Percentiles rank a stretch among this genome's conserved stretches.
phyloP scores from a whole-genome alignment of 2,888 invertebrate species.

The Lepas anatifera region DNA sequence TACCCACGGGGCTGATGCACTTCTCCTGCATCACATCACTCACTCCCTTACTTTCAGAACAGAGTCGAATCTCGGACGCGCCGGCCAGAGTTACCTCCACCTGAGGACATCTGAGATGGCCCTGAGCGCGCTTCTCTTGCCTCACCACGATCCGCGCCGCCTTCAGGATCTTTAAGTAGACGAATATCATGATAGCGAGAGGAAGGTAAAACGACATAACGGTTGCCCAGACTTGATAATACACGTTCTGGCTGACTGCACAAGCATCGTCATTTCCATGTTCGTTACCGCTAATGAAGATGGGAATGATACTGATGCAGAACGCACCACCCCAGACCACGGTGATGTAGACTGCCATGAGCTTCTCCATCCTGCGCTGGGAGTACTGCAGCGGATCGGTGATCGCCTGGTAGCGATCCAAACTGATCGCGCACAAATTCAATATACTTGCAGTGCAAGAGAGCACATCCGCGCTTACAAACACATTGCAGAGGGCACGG shows the following conservation, averaged over 20 bases:
- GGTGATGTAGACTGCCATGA: slow-evolving; percentile 74
- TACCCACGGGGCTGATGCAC: neutral
- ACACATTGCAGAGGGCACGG: slow-evolving; percentile 88
- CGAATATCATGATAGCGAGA: slow-evolving; percentile 86
- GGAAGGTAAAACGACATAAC: slow-evolving; percentile 94
- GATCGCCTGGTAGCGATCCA: slow-evolving; percentile 77
- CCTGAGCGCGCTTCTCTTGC: slow-evolving; percentile 76
- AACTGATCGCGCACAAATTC: slow-evolving; percentile 93
- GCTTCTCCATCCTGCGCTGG: slow-evolving; percentile 75
- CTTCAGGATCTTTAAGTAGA: slow-evolving; percentile 92
- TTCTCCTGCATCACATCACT: too few species aligned
- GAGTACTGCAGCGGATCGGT: slow-evolving; percentile 60
- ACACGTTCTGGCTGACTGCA: slow-evolving; percentile 82
- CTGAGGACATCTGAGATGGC: slow-evolving; percentile 49
- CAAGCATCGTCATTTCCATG: slow-evolving; percentile 51
- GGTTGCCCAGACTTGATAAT: slow-evolving; percentile 94
- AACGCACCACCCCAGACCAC: slow-evolving; percentile 88
- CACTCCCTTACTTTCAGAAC: too few species aligned
- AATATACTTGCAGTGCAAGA: slow-evolving; percentile 98
- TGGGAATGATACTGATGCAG: slow-evolving; percentile 82
- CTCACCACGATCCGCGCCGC: slow-evolving; percentile 82
- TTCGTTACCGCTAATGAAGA: slow-evolving; percentile 77
- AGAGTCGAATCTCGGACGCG: neutral
- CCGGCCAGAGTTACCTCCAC: neutral
- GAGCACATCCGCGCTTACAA: slow-evolving; percentile 99